phyloP scores from a whole-genome alignment of 2,797 vertebrate genomes.

The Lithobates sylvaticus region DNA sequence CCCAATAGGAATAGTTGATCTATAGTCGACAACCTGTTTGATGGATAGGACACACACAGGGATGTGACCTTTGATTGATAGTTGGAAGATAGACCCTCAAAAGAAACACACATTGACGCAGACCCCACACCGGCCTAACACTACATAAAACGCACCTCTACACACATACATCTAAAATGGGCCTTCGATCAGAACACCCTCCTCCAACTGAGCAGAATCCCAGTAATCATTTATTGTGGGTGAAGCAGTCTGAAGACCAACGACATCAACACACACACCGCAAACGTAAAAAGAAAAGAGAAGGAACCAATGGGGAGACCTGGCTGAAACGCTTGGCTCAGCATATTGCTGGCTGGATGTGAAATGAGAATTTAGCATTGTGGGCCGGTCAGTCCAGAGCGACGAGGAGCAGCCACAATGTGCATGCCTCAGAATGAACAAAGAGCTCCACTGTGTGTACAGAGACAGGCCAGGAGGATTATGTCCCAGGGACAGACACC shows the following conservation, averaged over 20 bases:
- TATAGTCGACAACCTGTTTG: too few relatives aligned
- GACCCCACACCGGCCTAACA: too few relatives aligned
- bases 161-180: too few relatives aligned
- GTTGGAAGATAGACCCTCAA: too few relatives aligned
- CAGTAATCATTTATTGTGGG: neutral
- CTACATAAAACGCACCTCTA: too few relatives aligned
- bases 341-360: neutral
- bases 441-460: constrained; percentile 52
- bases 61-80: too few relatives aligned
- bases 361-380: constrained; percentile 23
- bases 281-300: neutral
- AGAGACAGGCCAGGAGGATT: constrained; percentile 37
- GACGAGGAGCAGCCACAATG: constrained; percentile 32
- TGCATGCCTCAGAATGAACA: constrained; percentile 52
- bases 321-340: neutral
- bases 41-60: too few relatives aligned
- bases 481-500: constrained; percentile 37
- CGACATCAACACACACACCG: neutral
- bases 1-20: too few relatives aligned
- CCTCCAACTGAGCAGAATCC: too few relatives aligned
- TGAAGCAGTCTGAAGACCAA: neutral
- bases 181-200: too few relatives aligned
- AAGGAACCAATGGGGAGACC: neutral
- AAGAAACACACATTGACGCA: too few relatives aligned
- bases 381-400: constrained; percentile 29